Evolutionary conservation across 1,140 invertebrate species (phyloP), one percentile per base, ranked within the genome.

Genomic region (Steinernema feltiae): DNA sequence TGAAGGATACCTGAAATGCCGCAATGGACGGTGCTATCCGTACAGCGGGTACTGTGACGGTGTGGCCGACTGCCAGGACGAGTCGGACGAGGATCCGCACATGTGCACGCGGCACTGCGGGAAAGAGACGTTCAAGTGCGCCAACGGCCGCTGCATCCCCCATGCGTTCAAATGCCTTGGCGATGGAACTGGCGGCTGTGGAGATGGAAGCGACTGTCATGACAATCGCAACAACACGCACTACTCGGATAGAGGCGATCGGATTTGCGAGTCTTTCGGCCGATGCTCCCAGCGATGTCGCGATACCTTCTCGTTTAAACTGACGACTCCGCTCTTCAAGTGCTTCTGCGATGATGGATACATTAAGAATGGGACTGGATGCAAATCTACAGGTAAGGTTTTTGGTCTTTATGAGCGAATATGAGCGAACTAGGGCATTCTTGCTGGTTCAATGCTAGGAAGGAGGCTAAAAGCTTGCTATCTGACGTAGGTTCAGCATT

Each of bases 131-230:
- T 94, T 94, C 86, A 91, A 92, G 81, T 94, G 93, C 83, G 90
- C 89, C 7, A 91, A 92, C 31, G 90, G 90, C 30, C 90, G 90
- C 63, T 95, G 94, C 82, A 93, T 95, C 71, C 90, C 91, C 48
- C 92, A 91, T 32, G 90, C 92, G 72, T 88, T 93, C 75, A 91
- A 91, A 78, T 96, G 94, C 87, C 53, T 63, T 15, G 24, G 7
- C 7, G 92, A 93, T 72, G 92, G 92, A 0, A 89, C 91, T 48
- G 84, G 89, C 1, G 93, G 96, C 77, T 96, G 94, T 84, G 73
- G 73, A 35, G 73, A 75, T 70, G 63, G 73, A 2, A 70, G 53
- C 2, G 73, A 75, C 70, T 63, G 70, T 35, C 53, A 75, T 29
- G 70, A 63, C 24, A n/a, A n/a, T n/a, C n/a, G n/a, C n/a, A n/a